Evolutionary conservation across 2,888 invertebrate genomes (phyloP), one percentile per base, ranked within the genome.

Genomic region (Volucella zonaria): DNA sequence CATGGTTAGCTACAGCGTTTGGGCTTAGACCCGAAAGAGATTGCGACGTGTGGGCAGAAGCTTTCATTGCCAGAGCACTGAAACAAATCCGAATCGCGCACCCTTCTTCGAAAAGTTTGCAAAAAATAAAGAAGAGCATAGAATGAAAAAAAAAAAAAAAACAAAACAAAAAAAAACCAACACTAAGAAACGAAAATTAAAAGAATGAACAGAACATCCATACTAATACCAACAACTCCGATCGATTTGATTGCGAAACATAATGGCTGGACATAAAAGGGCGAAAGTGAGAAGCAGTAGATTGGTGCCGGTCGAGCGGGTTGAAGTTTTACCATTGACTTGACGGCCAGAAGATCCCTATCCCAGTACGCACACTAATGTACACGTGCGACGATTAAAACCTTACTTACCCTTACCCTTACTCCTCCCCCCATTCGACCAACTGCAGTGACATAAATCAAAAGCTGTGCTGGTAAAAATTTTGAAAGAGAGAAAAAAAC

Each of bases 201-300:
- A 85, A 76, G 76, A 76, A 80, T 68, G 31, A 31, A 31, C 31
- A 73, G 75, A 71, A n/a, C n/a, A n/a, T n/a, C n/a, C 61, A 73
- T 61, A 45, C 81, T 76, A 31, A 73, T 52, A 11, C 71, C 15
- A 43, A 70, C 51, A 76, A 68, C 61, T 52, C 77, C 67, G 85
- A 85, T 85, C 76, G 80, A 85, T 68, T 85, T 85, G 85, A 85
- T 81, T 81, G 76, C 81, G 67, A 85, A 85, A 77, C 68, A 81
- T 77, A 81, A 85, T 85, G 81, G 71, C 49, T 62, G 31, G 31
- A 6, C 31, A 31, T 31, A 66, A 71, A 76, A 85, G 85, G 85
- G 85, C 71, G 85, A 85, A 85, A 85, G 85, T 85, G 85, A 81
- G 85, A 81, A 81, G 73, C 52, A 54, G 31, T 61, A 45, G 43